Base-by-base conservation (phyloP, 1,140 invertebrate genomes). In the Drosophila willistoni region DNA sequence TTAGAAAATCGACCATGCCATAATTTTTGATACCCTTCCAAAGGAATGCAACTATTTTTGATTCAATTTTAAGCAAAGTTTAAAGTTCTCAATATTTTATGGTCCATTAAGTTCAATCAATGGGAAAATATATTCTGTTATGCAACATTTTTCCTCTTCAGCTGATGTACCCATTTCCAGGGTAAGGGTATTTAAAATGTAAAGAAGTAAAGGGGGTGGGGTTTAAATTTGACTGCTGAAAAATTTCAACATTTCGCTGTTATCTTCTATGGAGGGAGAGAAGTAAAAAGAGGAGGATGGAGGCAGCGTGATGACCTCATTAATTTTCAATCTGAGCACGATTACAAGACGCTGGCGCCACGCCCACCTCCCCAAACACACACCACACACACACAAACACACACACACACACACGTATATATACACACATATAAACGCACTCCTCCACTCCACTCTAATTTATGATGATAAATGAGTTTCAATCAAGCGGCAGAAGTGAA, bases 401-500 rank as follows among this genome's bases (percentile, higher is more conserved):
- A 55, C 29, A 29, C 9, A 34, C 12, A 17, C 29, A 51, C 25
- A 13, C 5, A 47, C 13, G 10, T 5, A 12, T 34, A 19, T 34
- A 22, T 19, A 55, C 12, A 12, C 34, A 36, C 62, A 79, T 77
- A 69, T 67, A 62, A 29, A 59, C 61, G 19, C 29, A 14, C 13
- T 9, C 41, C 22, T 22, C 51, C 47, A n/a, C 57, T 33, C 29
- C 55, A 33, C 13, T 61, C 73, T 89, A 89, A 89, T 89, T 90
- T 90, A 90, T 84, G 87, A 90, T 90, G 87, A 90, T 90, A 90
- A 90, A 90, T 90, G 87, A 90, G 87, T 90, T 87, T 87, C 87
- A 90, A 90, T 90, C 87, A 90, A 90, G 85, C 85, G 75, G 84
- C 84, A 81, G 77, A 82, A 86, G 79, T 87, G 79, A 87, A 86